Evolutionary conservation across 1,140 invertebrate species (phyloP), one percentile per base, ranked within the genome.

Genomic region (Portunus trituberculatus): DNA sequence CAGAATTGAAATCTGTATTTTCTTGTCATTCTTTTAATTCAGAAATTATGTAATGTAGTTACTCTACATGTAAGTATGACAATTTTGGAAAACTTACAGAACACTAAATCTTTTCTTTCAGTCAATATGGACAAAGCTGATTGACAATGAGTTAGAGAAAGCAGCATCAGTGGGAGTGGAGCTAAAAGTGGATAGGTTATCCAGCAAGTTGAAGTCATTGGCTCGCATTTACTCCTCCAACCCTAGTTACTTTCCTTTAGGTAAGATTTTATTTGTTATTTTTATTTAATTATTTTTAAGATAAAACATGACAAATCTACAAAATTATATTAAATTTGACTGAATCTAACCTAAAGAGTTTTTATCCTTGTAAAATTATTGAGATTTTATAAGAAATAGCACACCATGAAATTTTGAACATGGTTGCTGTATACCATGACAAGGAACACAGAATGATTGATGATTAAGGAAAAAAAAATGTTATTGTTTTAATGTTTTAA

Each of bases 161-260:
- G 86, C 89, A 39, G 93, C 16, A 95, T 89, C 39, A 83, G 94
- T 39, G 83, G 95, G 95, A 94, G 96, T 96, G 92, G 96, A 90
- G 94, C 83, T 88, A 29, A 96, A 94, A 96, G 97, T 92, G 45
- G 97, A 96, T 91, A 96, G 96, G 82, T 96, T 98, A 14, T 96
- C 96, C 28, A 97, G 97, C 83, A 97, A 97, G 96, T 93, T 98
- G 8, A 96, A 97, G 94, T 94, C 96, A 8, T 96, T 97, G 59
- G 97, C 97, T 28, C 97, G 97, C 92, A 95, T 97, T 16, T 97
- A 97, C 96, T 95, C 97, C 29, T 96, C 96, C 67, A 97, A 97
- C n/a, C 97, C 97, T 39, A 97, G 97, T 95, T 97, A 97, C 96
- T 97, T 97, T 95, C 97, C 97, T 59, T 84, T 97, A 88, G 97